Base-by-base conservation (phyloP, 2,888 invertebrate genomes). In the Mythimna pallens region DNA sequence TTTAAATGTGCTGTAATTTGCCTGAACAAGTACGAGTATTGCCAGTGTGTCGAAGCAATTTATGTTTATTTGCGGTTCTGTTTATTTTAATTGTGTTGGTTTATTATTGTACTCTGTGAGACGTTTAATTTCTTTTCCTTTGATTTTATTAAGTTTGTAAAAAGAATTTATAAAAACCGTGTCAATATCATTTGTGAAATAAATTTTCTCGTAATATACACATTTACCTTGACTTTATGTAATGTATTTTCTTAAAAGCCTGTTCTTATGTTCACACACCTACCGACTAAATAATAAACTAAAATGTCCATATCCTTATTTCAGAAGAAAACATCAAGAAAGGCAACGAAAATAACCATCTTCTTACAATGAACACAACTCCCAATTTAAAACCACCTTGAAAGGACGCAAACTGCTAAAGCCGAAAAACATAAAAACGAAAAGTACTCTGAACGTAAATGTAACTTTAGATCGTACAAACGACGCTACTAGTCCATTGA, bases 401-500 rank as follows among this genome's bases (percentile, higher is more conserved):
- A 73, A 74, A 75, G 61, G 70, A 68, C 69, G 58, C 61, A 66
- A 65, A 74, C 61, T 55, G 64, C 58, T 79, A 65, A 73, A 82
- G 40, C 59, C 73, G 68, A 79, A 80, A 82, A 80, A 79, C 79
- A 80, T 79, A 78, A 81, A 82, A 83, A 76, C 78, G 72, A 84
- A 76, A 87, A 81, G 78, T 80, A 66, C 73, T 80, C 74, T 62
- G 68, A 83, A 78, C 68, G 73, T 81, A 79, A 75, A 86, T 83
- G 84, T 88, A 87, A 87, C 82, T 83, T 82, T 72, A 85, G 82
- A 83, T 83, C 79, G 82, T 82, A 81, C 82, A 83, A 82, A 82
- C 82, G 87, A 84, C 77, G 78, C 82, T 81, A 83, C 81, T 82
- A 84, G 85, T 85, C 89, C 85, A 90, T 90, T 87, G 89, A 89